Base-by-base conservation (phyloP, 1,140 invertebrate genomes). In the Achatina immaculata region DNA sequence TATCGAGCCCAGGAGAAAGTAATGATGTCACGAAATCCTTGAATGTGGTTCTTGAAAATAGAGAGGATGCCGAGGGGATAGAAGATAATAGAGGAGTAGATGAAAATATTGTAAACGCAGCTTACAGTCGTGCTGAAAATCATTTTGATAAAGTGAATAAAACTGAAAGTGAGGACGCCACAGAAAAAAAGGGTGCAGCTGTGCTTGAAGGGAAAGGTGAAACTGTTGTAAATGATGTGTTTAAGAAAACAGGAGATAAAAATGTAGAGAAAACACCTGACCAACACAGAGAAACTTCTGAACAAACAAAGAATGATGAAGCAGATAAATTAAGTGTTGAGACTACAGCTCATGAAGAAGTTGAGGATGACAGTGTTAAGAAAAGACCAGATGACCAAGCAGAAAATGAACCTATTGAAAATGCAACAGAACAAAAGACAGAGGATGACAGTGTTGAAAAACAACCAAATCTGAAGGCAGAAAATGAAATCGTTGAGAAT, bases 1-100 rank as follows among this genome's bases (percentile, higher is more conserved):
- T 62, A 24, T 51, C 55, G 0, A 78, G 58, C 42, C 76, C 76
- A 43, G 76, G 28, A 1, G 62, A 78, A 14, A 68, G 16, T 21
- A 34, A 45, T 34, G 31, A 2, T 19, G 24, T 28, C 11, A n/a
- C 65, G 31, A 28, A 68, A 14, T 68, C 65, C 14, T 34, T 68
- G 28, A 34, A 9, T 68, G 31, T 11, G 11, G 48, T 11, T 24
- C 11, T 11, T 24, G 11, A 51, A 51, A 24, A 51, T 51, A 24
- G 11, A 51, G 48, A 14, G 48, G 48, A 51, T 24, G 24, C 11
- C 48, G n/a, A n/a, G n/a, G n/a, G n/a, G n/a, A n/a, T n/a, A n/a
- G n/a, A n/a, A n/a, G n/a, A n/a, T n/a, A n/a, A n/a, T n/a, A n/a
- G n/a, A n/a, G n/a, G n/a, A n/a, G n/a, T n/a, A n/a, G n/a, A 62